Percentiles rank a stretch among this genome's conserved stretches.
These are phyloP conservation scores for Trypoxylus dichotomus DNA, from an alignment of 1,140 invertebrate species.

Conservation along the genomic window DNA sequence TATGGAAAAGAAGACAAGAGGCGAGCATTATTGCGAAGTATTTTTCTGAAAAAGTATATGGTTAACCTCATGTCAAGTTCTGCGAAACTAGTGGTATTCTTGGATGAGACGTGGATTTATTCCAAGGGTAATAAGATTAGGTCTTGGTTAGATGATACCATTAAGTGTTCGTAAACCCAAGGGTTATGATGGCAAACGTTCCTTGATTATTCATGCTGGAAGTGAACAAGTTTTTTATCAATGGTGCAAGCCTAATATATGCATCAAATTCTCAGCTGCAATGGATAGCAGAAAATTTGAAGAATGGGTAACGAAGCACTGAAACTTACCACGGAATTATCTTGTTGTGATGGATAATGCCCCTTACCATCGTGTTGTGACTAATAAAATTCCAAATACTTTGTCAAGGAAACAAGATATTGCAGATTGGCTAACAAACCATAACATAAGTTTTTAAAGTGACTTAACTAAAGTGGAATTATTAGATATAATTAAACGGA, in stretches of 20 bases:
- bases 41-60: not conserved
- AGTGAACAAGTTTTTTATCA: not conserved
- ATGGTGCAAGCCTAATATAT: not conserved
- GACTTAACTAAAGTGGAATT: not conserved
- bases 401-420: not conserved
- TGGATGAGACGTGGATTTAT: slow-evolving; percentile 2
- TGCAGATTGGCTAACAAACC: not conserved
- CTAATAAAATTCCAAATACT: not conserved
- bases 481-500: not conserved
- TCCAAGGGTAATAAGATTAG: not conserved
- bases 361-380: not conserved
- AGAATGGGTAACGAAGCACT: not conserved
- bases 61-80: not conserved
- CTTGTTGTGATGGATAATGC: not conserved
- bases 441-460: not conserved
- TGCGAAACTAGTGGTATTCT: not conserved
- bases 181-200: no score
- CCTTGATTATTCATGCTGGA: not conserved
- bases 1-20: no score
- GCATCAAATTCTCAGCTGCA: not conserved
- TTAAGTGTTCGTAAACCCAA: no score
- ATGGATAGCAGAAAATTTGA: not conserved
- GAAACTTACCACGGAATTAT: not conserved
- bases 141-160: not conserved
- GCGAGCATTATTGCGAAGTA: not conserved